phyloP scores from a whole-genome alignment of 2,888 invertebrate genomes.

The Matsumyia berberina region DNA sequence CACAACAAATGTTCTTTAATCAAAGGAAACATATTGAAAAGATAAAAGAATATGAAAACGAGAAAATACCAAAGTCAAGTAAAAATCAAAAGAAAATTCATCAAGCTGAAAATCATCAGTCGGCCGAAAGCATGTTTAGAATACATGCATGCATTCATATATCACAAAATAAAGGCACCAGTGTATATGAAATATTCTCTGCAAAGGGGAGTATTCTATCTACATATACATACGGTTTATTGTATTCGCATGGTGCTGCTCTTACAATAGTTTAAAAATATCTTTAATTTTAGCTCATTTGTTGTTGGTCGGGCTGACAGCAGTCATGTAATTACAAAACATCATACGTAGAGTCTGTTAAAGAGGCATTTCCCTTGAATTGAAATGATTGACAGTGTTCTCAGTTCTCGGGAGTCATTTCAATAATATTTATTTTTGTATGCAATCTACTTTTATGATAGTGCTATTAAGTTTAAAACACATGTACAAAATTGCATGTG shows the following conservation, averaged over 20 bases:
- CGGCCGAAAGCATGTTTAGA: conserved; percentile 26
- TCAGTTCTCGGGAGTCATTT: conserved; percentile 56
- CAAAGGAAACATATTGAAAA: not conserved
- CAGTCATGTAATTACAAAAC: conserved; percentile 62
- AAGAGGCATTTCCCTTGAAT: conserved; percentile 59
- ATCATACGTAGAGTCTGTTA: conserved; percentile 21
- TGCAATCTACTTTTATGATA: too few species aligned
- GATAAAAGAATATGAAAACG: not conserved
- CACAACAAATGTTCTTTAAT: too few species aligned
- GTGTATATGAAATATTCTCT: conserved; percentile 34
- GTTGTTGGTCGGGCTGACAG: conserved; percentile 54
- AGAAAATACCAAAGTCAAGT: conserved; percentile 23
- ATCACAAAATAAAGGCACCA: conserved; percentile 31
- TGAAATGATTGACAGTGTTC: conserved; percentile 69
- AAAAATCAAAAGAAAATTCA: conserved; percentile 27
- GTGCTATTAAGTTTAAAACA: too few species aligned
- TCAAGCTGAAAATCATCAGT: conserved; percentile 30
- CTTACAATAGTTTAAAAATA: conserved; percentile 72
- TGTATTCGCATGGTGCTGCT: conserved; percentile 49
- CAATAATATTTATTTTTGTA: conserved; percentile 62
- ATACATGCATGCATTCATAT: conserved; percentile 19
- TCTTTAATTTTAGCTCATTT: conserved; percentile 69
- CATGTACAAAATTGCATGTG: too few species aligned
- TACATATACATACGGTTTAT: conserved; percentile 31
- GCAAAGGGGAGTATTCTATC: conserved; percentile 32